These are phyloP conservation scores for Tetragnatha versicolor DNA, from an alignment of 1,140 invertebrate species.

Conservation along the genomic window DNA sequence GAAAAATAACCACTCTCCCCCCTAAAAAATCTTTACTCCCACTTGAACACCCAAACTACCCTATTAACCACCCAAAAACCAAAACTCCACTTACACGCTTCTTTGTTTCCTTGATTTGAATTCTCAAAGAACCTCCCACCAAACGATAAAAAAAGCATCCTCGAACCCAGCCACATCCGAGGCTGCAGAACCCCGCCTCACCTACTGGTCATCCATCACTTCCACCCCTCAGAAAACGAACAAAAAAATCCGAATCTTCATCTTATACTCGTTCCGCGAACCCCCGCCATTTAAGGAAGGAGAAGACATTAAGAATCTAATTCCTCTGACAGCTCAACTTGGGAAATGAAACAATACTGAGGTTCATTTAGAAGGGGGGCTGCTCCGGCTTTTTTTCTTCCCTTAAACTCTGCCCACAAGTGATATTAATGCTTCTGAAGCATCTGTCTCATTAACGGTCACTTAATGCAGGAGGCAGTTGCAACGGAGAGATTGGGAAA, in stretches of 20 bases:
- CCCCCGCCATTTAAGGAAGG: conserved; percentile 4
- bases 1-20: no score
- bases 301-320: conserved; percentile 33
- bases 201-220: conserved; percentile 7
- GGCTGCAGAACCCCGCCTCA: not conserved
- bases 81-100: not conserved
- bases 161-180: not conserved
- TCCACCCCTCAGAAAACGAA: conserved; percentile 5
- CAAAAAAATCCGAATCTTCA: conserved; percentile 1
- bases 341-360: conserved; percentile 8
- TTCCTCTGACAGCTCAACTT: conserved; percentile 26
- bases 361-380: not conserved
- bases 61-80: no score
- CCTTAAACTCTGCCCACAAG: not conserved
- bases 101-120: not conserved
- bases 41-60: no score
- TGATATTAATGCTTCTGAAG: conserved; percentile 30
- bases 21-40: no score
- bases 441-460: conserved; percentile 6
- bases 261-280: conserved; percentile 25
- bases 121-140: not conserved
- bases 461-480: not conserved
- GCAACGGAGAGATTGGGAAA: not conserved
- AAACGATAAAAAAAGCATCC: not conserved
- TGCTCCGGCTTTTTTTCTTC: not conserved